phyloP scores from a whole-genome alignment of 2,888 invertebrate genomes.

The Anorthoa munda region DNA sequence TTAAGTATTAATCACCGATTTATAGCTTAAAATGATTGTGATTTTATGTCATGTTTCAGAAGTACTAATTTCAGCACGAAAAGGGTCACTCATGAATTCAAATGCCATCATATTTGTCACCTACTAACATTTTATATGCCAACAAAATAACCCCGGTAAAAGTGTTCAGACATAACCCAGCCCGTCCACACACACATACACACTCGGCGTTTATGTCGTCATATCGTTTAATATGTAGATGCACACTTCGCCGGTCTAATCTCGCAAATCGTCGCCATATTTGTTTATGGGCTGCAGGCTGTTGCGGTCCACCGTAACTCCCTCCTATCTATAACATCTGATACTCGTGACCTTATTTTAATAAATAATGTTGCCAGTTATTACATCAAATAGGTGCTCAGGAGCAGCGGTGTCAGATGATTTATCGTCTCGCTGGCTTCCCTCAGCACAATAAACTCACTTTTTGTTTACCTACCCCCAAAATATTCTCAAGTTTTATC shows the following conservation, averaged over 20 bases:
- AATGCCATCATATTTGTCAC: conserved; percentile 25
- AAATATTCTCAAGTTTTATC: conserved; percentile 66
- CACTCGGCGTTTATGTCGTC: conserved; percentile 40
- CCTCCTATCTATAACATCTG: conserved; percentile 70
- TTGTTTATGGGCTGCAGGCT: conserved; percentile 54
- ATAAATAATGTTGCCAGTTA: conserved; percentile 81
- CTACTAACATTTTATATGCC: conserved; percentile 35
- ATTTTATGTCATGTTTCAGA: neutral
- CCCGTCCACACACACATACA: conserved; percentile 4
- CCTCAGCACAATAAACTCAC: conserved; percentile 73
- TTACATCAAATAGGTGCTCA: conserved; percentile 83
- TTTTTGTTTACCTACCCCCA: conserved; percentile 70
- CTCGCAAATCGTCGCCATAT: conserved; percentile 54
- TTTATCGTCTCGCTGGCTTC: conserved; percentile 72
- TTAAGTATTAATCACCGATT: neutral
- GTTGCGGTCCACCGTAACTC: conserved; percentile 55
- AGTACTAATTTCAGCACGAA: neutral
- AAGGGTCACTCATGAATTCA: conserved; percentile 2
- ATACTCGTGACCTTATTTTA: conserved; percentile 73
- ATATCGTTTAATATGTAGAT: conserved; percentile 56
- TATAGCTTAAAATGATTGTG: no score
- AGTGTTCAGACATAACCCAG: conserved; percentile 38
- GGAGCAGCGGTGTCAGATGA: conserved; percentile 79
- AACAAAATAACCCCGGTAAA: conserved; percentile 42
- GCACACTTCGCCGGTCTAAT: conserved; percentile 47